Evolutionary conservation across 1,140 invertebrate species (phyloP).

Genomic region (Tribolium madens): DNA sequence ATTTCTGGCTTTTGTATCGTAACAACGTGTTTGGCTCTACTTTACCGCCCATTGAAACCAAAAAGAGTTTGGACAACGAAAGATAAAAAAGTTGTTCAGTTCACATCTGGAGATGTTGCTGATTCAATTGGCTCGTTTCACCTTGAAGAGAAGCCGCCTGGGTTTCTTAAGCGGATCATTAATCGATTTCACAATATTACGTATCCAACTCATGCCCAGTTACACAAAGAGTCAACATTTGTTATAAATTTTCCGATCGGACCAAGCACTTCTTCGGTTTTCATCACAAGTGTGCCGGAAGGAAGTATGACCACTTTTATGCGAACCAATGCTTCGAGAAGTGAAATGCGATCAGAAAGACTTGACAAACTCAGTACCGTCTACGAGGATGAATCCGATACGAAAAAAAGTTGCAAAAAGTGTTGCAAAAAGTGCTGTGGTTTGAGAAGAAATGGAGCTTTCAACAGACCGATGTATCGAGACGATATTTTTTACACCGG

Average conservation of each 20-base stretch:
- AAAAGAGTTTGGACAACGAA: constrained; percentile 33
- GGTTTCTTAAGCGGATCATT: constrained; percentile 29
- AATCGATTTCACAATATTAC: constrained; percentile 19
- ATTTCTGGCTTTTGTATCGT: constrained; percentile 64
- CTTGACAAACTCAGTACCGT: constrained; percentile 8
- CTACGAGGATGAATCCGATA: neutral
- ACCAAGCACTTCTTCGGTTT: neutral
- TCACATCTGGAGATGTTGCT: neutral
- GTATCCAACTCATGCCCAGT: constrained; percentile 25
- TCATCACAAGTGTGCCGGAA: neutral
- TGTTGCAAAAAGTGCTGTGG: constrained; percentile 10
- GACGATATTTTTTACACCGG: constrained; percentile 92
- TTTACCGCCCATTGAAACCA: constrained; percentile 53
- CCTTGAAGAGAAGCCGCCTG: constrained; percentile 1
- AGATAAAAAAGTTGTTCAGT: constrained; percentile 41
- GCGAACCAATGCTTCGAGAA: constrained; percentile 2
- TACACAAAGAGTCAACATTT: constrained; percentile 10
- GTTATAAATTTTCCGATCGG: neutral
- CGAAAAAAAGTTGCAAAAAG: constrained; percentile 8
- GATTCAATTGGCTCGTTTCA: constrained; percentile 44
- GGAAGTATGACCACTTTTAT: neutral
- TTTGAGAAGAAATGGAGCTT: too few relatives aligned
- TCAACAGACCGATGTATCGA: constrained; percentile 79
- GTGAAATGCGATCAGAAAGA: neutral
- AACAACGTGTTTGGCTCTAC: constrained; percentile 49